These are phyloP conservation scores for Drosophila greeni DNA, from an alignment of 2,888 invertebrate genomes.

Conservation along the genomic window DNA sequence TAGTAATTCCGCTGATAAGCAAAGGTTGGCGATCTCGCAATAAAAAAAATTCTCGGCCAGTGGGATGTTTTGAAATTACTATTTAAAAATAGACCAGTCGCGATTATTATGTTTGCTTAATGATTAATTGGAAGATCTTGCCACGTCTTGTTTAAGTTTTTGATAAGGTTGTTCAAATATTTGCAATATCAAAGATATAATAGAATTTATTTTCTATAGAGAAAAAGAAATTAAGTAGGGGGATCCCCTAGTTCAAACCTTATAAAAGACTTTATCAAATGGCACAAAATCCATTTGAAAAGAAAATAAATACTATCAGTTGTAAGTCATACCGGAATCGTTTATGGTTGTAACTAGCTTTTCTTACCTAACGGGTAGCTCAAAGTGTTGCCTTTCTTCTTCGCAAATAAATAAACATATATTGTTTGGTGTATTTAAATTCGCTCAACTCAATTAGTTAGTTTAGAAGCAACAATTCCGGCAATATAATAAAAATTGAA, in stretches of 20 bases:
- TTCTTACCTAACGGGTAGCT: conserved; percentile 3
- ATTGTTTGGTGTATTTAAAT: conserved; percentile 31
- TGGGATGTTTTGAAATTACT: conserved; percentile 24
- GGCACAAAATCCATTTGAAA: not conserved
- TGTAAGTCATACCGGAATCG: conserved; percentile 2
- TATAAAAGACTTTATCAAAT: not conserved
- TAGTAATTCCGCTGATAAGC: conserved; percentile 51
- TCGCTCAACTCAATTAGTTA: conserved; percentile 60
- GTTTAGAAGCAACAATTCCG: conserved; percentile 60
- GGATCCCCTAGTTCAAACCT: not conserved
- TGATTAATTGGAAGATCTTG: conserved; percentile 1
- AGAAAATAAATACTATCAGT: conserved; percentile 14
- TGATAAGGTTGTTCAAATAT: not conserved
- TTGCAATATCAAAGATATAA: not conserved
- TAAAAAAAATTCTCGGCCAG: conserved; percentile 21
- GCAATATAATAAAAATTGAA: conserved; percentile 59
- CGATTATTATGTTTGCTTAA: conserved; percentile 10
- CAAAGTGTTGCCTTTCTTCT: conserved; percentile 11
- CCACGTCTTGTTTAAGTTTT: not conserved
- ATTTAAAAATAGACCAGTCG: conserved; percentile 41
- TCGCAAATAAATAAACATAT: not conserved
- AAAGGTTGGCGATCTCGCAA: conserved; percentile 27
- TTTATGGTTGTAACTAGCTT: conserved; percentile 5
- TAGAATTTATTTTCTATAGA: not conserved
- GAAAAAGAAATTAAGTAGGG: not conserved